These are phyloP conservation scores for Anarrhichthys ocellatus DNA, from an alignment of 2,113 vertebrate genomes.

Conservation along the genomic window DNA sequence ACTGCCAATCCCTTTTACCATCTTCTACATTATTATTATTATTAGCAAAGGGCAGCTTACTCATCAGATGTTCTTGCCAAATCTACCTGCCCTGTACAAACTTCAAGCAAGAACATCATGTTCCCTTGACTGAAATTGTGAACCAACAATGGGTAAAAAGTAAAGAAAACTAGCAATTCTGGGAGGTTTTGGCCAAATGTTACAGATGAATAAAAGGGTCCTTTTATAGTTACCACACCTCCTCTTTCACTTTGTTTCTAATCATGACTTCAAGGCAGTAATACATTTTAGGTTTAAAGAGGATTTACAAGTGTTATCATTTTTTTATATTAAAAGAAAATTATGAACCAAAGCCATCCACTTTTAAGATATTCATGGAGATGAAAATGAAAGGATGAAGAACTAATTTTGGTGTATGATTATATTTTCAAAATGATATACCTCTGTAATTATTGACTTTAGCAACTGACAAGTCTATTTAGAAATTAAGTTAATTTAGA, in stretches of 20 bases:
- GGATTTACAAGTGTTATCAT: not conserved
- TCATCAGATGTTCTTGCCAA: constrained; percentile 38
- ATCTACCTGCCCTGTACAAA: constrained; percentile 24
- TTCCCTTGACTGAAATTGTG: constrained; percentile 30
- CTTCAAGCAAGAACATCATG: constrained; percentile 28
- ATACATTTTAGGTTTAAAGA: not conserved
- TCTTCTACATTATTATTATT: constrained; percentile 24
- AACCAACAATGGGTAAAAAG: constrained; percentile 18
- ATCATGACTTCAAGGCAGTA: constrained; percentile 26
- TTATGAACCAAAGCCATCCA: not conserved
- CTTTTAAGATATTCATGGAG: constrained; percentile 1
- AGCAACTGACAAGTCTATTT: constrained; percentile 26
- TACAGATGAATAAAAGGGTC: not conserved
- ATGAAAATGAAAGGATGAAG: not conserved
- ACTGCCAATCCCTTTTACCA: constrained; percentile 40
- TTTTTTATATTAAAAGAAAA: constrained; percentile 13
- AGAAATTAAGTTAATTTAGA: constrained; percentile 2
- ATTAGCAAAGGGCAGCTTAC: constrained; percentile 34
- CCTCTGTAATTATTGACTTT: constrained; percentile 4
- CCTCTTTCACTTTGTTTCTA: constrained; percentile 1
- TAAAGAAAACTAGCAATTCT: constrained; percentile 2
- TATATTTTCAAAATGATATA: constrained; percentile 20
- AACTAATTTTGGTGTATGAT: constrained; percentile 5
- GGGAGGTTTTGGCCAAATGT: constrained; percentile 13
- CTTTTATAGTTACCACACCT: not conserved